Base-by-base conservation (phyloP, 2,888 invertebrate species). In the Rhogogaster chlorosoma region DNA sequence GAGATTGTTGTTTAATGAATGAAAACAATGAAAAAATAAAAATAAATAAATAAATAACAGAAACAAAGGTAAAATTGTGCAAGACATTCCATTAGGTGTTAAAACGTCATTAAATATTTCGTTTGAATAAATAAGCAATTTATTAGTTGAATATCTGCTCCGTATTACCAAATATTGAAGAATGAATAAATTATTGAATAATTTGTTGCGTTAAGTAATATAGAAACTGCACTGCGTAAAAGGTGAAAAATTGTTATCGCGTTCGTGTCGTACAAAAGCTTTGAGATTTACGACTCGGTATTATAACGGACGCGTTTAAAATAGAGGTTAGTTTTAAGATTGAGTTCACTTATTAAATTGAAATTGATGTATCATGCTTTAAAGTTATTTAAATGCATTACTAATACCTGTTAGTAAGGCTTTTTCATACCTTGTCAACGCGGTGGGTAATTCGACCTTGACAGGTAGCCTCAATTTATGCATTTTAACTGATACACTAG, bases 371-470 rank as follows among this genome's bases (percentile, higher is more conserved):
- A 42, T 18, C 67, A 67, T 67, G 67, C 67, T 67, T 32, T 32
- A 67, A 10, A 12, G 4, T 73, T 73, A 73, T 53, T 82, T 53
- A 86, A n/a, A n/a, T 53, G 80, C 71, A 49, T 84, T 87, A 87
- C 86, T 85, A 87, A 88, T 89, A 91, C 87, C 87, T 89, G 88
- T 88, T 89, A 89, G 88, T 90, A 89, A 89, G 87, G 87, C 87
- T 88, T 89, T 86, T 86, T 88, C 92, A 90, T 93, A 92, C 92
- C 92, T 93, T 91, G 92, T 91, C 89, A 92, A 88, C 88, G 89
- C 90, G 88, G 91, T 90, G 88, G 92, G 92, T 87, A 93, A 92
- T 89, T 92, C 92, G 87, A 92, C 91, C 92, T 92, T 92, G 90
- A 92, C 92, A 89, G 92, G 91, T 87, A 92, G 89, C 88, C 92